Percentiles rank a stretch among this genome's conserved stretches.
Conservation (phyloP, 2,888 invertebrate species). For the Cistogaster globosa region DNA sequence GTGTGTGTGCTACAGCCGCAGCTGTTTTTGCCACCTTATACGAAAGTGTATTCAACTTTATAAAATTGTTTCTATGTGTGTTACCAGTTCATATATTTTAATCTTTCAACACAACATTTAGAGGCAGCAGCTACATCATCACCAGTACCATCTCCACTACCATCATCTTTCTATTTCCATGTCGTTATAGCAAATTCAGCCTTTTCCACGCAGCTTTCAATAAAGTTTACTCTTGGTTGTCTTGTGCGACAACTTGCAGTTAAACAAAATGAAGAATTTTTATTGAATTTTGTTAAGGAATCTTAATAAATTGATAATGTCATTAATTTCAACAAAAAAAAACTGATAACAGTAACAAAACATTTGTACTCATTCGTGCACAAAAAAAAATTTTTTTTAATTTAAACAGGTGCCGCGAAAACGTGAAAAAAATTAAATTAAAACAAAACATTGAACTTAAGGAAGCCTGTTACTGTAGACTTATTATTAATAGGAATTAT, state of each 20-base stretch:
- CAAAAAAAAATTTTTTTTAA: background rate
- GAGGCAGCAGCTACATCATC: constrained; percentile 17
- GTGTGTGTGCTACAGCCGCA: constrained; percentile 35
- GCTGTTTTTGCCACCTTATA: constrained; percentile 61
- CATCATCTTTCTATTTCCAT: constrained; percentile 6
- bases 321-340: constrained; percentile 61
- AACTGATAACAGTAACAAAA: background rate
- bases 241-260: constrained; percentile 8
- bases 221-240: too few relatives aligned
- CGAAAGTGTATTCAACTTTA: constrained; percentile 61
- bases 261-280: constrained; percentile 42
- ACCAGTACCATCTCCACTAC: background rate
- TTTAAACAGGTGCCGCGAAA: constrained; percentile 61
- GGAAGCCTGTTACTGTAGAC: constrained; percentile 1
- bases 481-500: background rate
- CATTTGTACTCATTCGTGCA: background rate
- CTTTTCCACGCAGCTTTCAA: constrained; percentile 8
- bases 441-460: constrained; percentile 20
- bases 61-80: constrained; percentile 23
- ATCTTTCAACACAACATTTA: constrained; percentile 58
- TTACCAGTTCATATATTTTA: constrained; percentile 34
- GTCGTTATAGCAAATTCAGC: background rate
- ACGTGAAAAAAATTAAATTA: background rate
- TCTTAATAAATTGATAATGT: constrained; percentile 70
- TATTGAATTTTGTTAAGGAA: constrained; percentile 69